Conservation (phyloP, 1,140 invertebrate species). For the Andricus grossulariae region DNA sequence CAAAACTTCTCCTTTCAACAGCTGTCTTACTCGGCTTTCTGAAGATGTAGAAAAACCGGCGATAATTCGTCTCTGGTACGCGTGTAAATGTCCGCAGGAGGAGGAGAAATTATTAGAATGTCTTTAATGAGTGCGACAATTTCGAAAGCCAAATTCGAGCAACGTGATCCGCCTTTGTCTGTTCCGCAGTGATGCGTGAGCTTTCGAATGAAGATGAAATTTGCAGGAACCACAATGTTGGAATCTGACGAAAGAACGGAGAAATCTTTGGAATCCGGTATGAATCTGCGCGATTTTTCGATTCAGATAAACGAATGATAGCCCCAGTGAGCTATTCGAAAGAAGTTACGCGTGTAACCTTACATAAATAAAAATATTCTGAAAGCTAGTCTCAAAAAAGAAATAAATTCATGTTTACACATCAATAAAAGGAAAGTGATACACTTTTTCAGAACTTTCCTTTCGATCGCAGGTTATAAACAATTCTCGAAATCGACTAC, state of each 20-base stretch:
- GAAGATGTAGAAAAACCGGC: neutral
- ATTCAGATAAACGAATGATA: too few species aligned
- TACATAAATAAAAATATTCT: too few species aligned
- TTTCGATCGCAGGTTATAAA: too few species aligned
- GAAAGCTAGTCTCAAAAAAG: too few species aligned
- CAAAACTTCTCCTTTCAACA: neutral
- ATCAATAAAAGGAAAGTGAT: too few species aligned
- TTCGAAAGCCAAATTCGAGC: neutral
- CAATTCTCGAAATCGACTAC: too few species aligned
- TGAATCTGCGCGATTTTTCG: too few species aligned
- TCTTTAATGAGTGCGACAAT: neutral
- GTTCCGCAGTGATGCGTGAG: neutral
- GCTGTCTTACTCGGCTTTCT: neutral
- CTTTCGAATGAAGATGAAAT: neutral
- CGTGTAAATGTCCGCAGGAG: neutral
- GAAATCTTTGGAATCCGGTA: too few species aligned
- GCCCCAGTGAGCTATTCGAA: too few species aligned
- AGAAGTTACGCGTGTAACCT: too few species aligned
- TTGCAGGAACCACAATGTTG: neutral
- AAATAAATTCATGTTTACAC: too few species aligned
- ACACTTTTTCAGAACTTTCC: too few species aligned
- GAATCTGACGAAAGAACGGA: neutral
- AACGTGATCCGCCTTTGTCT: neutral
- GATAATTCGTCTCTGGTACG: neutral
- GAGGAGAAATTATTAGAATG: neutral